A percentile compares a stretch with the other conserved stretches of the same genome.
Evolutionary conservation across 1,140 invertebrate species (phyloP).

Genomic region (Lutraria rhynchaena): DNA sequence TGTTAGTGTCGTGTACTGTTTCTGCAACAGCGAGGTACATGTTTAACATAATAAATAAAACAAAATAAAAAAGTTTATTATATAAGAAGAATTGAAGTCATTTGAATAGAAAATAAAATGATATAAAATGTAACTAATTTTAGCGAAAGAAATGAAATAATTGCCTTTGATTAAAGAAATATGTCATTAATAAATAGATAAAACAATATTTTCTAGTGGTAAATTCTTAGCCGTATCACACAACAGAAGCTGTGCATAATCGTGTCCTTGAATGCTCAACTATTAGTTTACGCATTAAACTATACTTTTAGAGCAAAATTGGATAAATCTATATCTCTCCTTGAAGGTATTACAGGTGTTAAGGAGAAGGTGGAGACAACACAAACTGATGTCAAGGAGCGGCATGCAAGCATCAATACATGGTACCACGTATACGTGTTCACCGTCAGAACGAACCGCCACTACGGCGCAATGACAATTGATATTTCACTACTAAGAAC

Average conservation of each 20-base stretch:
- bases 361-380: constrained; percentile 48
- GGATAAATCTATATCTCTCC: neutral
- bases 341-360: constrained; percentile 46
- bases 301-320: neutral
- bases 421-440: constrained; percentile 39
- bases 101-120: too few species aligned
- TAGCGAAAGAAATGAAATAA: too few species aligned
- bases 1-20: constrained; percentile 40
- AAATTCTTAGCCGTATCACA: neutral
- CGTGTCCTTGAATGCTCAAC: neutral
- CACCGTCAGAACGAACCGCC: too few species aligned
- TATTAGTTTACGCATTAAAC: neutral
- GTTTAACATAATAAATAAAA: too few species aligned
- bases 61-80: too few species aligned
- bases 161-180: too few species aligned
- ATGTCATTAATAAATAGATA: neutral
- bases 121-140: too few species aligned
- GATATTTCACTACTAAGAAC: too few species aligned
- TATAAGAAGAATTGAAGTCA: too few species aligned
- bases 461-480: too few species aligned
- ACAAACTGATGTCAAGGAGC: constrained; percentile 47
- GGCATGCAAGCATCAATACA: constrained; percentile 19
- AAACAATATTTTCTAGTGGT: neutral
- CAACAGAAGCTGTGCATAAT: neutral
- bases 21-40: constrained; percentile 51